phyloP scores from a whole-genome alignment of 2,113 vertebrate species.

The Panthera uncia region DNA sequence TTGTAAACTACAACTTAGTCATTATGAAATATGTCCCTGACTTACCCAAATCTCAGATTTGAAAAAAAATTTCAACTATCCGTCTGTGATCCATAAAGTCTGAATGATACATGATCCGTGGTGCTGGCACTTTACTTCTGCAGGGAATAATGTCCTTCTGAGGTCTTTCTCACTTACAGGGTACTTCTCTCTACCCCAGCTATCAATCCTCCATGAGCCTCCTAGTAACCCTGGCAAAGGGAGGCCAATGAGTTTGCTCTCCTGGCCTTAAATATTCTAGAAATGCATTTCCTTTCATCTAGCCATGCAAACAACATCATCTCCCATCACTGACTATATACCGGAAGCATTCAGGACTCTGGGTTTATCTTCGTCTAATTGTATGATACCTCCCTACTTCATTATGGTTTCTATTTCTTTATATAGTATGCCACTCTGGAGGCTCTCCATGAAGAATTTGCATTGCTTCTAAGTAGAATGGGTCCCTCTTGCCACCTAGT shows the following conservation, averaged over 20 bases:
- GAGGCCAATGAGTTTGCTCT: background rate
- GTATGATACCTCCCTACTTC: background rate
- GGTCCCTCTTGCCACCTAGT: background rate
- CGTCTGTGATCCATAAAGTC: background rate
- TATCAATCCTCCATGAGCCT: background rate
- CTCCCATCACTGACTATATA: background rate
- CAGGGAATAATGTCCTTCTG: background rate
- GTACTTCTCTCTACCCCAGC: background rate
- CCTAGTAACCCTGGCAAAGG: background rate
- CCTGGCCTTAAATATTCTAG: background rate
- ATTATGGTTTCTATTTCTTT: background rate
- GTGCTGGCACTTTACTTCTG: background rate
- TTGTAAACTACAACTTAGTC: slow-evolving; percentile 10
- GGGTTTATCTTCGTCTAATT: slow-evolving; percentile 12
- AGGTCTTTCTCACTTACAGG: background rate
- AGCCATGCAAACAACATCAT: background rate
- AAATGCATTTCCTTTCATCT: background rate
- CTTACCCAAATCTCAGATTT: slow-evolving; percentile 31
- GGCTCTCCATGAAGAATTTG: background rate
- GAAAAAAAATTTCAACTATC: slow-evolving; percentile 28
- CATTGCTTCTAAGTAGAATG: background rate
- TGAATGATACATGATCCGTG: background rate
- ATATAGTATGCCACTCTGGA: background rate
- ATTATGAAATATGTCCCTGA: background rate
- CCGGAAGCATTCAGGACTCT: background rate